These are phyloP conservation scores for Ptilorrhoa leucosticta DNA, from an alignment of 2,113 vertebrate species.

Conservation along the genomic window DNA sequence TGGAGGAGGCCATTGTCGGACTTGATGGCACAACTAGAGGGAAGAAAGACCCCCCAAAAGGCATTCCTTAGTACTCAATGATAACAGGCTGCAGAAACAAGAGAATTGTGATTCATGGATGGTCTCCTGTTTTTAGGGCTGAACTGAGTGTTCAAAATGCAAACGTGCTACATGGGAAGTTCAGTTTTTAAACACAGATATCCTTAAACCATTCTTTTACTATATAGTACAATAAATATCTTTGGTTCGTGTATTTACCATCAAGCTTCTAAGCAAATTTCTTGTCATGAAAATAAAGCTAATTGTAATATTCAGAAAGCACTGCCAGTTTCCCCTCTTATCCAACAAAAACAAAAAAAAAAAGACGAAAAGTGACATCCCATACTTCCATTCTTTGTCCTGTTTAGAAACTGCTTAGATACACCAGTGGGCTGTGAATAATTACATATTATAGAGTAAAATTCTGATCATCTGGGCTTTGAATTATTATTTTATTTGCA, in stretches of 20 bases:
- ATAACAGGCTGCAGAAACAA: not conserved
- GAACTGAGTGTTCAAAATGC: constrained; percentile 40
- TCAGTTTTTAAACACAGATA: constrained; percentile 47
- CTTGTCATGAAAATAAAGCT: constrained; percentile 22
- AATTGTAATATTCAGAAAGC: not conserved
- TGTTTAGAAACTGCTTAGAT: constrained; percentile 59
- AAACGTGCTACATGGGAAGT: constrained; percentile 5
- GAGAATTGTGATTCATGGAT: not conserved
- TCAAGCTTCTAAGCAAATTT: constrained; percentile 25
- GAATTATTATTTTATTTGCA: constrained; percentile 78
- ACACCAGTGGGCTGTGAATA: constrained; percentile 67
- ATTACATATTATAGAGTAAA: constrained; percentile 67
- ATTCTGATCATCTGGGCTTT: constrained; percentile 66
- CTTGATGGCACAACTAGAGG: constrained; percentile 90
- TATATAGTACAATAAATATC: constrained; percentile 29
- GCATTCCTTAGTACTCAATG: not conserved
- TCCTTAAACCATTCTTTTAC: constrained; percentile 33
- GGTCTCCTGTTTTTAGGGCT: not conserved
- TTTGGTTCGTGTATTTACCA: constrained; percentile 18
- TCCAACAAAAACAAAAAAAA: not conserved
- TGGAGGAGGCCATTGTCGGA: constrained; percentile 94
- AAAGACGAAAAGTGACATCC: not conserved
- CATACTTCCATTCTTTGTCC: constrained; percentile 27
- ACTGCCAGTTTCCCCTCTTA: not conserved
- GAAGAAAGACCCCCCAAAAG: constrained; percentile 5